Conservation (phyloP, 2,113 vertebrate genomes). For the Peromyscus californicus region DNA sequence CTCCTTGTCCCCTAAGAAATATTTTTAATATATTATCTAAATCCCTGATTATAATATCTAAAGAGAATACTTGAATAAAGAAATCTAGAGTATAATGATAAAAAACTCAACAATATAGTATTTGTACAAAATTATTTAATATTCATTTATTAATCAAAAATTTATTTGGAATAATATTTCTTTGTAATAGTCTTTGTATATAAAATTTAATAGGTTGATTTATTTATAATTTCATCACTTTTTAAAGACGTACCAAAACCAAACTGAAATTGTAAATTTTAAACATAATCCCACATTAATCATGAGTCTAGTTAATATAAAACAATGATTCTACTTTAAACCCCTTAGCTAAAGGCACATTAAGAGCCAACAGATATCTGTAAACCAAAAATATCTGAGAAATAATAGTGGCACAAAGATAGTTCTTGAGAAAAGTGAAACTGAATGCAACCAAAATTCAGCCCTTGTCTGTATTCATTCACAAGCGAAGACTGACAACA, state of each 20-base stretch:
- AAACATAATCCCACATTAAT: background rate
- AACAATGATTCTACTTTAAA: slow-evolving; percentile 47
- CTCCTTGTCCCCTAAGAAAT: background rate
- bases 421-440: slow-evolving; percentile 4
- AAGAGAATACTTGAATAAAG: background rate
- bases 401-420: background rate
- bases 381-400: background rate
- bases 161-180: slow-evolving; percentile 68
- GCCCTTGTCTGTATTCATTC: background rate
- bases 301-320: background rate
- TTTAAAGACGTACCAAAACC: slow-evolving; percentile 57
- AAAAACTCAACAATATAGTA: slow-evolving; percentile 42
- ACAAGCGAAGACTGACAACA: background rate
- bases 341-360: background rate
- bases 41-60: slow-evolving; percentile 18
- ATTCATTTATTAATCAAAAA: slow-evolving; percentile 60
- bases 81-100: background rate
- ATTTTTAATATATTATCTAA: slow-evolving; percentile 12
- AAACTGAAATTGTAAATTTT: slow-evolving; percentile 23
- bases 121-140: slow-evolving; percentile 81
- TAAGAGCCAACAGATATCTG: background rate
- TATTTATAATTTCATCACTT: slow-evolving; percentile 42
- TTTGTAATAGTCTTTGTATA: slow-evolving; percentile 40
- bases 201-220: slow-evolving; percentile 24
- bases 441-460: background rate